Conservation (phyloP, 2,113 vertebrate species). For the Apteryx mantelli region DNA sequence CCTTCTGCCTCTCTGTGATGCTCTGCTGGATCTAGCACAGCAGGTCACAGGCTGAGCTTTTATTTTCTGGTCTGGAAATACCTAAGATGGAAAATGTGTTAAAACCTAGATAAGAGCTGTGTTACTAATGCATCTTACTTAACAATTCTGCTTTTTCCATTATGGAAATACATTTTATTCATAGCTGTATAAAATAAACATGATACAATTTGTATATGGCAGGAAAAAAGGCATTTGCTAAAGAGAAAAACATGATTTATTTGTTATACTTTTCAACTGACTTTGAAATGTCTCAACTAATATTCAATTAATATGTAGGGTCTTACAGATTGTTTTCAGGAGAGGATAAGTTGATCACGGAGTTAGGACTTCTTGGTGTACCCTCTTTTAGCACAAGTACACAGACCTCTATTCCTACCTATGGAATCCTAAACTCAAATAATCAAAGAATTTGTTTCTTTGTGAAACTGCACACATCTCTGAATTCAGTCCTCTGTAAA, state of each 20-base stretch:
- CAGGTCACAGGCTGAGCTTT: background rate
- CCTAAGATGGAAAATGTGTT: background rate
- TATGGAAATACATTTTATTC: background rate
- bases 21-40: background rate
- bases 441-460: background rate
- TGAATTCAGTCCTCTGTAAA: background rate
- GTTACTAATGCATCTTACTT: background rate
- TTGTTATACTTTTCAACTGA: background rate
- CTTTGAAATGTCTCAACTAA: background rate
- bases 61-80: background rate
- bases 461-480: background rate
- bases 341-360: background rate
- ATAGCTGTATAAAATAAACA: background rate
- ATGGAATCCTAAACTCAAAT: background rate
- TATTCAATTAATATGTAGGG: background rate
- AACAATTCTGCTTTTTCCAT: background rate
- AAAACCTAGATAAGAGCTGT: background rate
- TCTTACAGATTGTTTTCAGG: background rate
- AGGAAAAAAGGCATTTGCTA: background rate
- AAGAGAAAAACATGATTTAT: background rate
- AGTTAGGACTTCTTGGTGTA: background rate
- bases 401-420: background rate
- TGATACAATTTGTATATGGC: background rate
- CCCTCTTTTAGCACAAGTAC: background rate
- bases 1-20: background rate